Evolutionary conservation across 2,113 vertebrate genomes (phyloP).

Genomic region (Tretioscincus oriximinensis): DNA sequence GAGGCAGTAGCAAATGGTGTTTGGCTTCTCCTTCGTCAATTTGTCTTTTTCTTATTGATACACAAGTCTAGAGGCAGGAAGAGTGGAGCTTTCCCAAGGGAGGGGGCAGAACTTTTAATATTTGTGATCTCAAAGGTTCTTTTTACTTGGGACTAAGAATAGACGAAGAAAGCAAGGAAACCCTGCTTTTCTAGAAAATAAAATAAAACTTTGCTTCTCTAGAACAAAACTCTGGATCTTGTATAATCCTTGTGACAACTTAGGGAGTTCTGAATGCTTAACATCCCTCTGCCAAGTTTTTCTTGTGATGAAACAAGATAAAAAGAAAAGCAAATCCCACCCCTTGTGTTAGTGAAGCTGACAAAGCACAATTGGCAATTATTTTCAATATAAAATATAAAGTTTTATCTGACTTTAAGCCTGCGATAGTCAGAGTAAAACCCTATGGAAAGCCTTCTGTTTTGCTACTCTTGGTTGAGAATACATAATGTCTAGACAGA

Average conservation of each 20-base stretch:
- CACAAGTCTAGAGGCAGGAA: not conserved
- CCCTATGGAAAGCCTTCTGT: no score
- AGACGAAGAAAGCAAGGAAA: not conserved
- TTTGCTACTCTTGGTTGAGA: not conserved
- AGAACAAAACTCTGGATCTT: not conserved
- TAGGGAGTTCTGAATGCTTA: not conserved
- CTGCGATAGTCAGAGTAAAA: not conserved
- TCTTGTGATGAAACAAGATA: not conserved
- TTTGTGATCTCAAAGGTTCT: no score
- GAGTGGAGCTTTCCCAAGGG: not conserved
- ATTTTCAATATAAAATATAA: no score
- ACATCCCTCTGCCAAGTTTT: not conserved
- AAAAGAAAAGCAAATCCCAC: not conserved
- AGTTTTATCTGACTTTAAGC: not conserved
- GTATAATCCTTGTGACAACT: no score
- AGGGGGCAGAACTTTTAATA: not conserved
- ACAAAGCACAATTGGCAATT: not conserved
- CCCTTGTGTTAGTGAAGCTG: not conserved
- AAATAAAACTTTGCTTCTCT: not conserved
- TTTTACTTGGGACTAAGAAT: not conserved
- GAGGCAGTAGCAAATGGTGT: conserved; percentile 75
- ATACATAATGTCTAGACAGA: no score
- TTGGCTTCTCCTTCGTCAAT: no score
- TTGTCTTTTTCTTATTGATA: rapidly evolving
- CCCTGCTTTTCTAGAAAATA: not conserved